phyloP scores from a whole-genome alignment of 1,140 invertebrate species.

The Tribolium castaneum region DNA sequence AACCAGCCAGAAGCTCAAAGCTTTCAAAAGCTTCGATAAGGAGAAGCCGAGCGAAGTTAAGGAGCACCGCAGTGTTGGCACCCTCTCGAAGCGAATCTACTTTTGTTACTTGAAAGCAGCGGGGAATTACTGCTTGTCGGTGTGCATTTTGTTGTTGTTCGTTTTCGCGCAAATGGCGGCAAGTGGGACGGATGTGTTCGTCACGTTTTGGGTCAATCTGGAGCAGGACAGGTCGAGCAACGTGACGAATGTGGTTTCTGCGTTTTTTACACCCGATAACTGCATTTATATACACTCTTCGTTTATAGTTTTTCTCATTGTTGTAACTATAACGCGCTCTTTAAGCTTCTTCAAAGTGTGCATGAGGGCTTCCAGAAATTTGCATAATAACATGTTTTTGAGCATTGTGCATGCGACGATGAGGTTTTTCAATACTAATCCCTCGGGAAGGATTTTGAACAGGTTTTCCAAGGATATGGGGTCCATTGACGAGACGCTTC shows the following conservation, averaged over 20 bases:
- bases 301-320: constrained; percentile 64
- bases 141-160: constrained; percentile 67
- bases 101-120: constrained; percentile 71
- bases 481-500: constrained; percentile 85
- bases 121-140: constrained; percentile 65
- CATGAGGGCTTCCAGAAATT: constrained; percentile 69
- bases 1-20: neutral
- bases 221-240: constrained; percentile 2
- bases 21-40: constrained; percentile 48
- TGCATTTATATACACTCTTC: constrained; percentile 62
- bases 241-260: neutral
- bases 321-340: constrained; percentile 72
- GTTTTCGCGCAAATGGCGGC: constrained; percentile 70
- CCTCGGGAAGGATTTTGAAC: constrained; percentile 79
- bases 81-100: constrained; percentile 70
- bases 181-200: constrained; percentile 75
- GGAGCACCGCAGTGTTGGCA: constrained; percentile 61
- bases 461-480: constrained; percentile 81
- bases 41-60: constrained; percentile 41
- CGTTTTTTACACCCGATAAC: constrained; percentile 16
- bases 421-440: constrained; percentile 89
- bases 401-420: constrained; percentile 84
- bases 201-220: constrained; percentile 69
- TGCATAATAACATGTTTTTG: constrained; percentile 87
- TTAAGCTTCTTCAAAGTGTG: constrained; percentile 80